phyloP scores from a whole-genome alignment of 1,140 invertebrate species.

The Hyles vespertilio region DNA sequence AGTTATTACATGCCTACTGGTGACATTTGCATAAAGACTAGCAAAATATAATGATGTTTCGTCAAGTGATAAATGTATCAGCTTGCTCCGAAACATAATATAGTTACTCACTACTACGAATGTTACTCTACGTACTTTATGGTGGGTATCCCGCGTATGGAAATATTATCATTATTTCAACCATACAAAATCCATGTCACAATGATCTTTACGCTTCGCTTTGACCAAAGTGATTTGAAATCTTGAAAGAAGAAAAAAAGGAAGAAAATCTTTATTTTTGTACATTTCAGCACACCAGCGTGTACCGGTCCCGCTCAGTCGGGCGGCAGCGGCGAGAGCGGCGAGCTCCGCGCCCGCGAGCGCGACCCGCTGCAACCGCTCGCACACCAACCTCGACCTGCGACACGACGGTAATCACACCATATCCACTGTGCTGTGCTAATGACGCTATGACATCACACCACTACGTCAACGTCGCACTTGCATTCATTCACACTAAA shows the following conservation, averaged over 20 bases:
- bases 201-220: too few relatives aligned
- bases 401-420: slow-evolving; percentile 49
- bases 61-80: not conserved
- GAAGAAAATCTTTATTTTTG: not conserved
- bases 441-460: too few relatives aligned
- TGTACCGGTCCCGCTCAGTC: slow-evolving; percentile 77
- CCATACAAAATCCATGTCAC: not conserved
- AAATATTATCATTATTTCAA: not conserved
- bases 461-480: not conserved
- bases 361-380: slow-evolving; percentile 69
- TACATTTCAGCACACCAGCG: slow-evolving; percentile 75
- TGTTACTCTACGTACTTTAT: not conserved
- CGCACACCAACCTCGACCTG: slow-evolving; percentile 67
- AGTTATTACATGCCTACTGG: too few relatives aligned
- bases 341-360: slow-evolving; percentile 43
- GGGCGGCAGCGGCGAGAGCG: slow-evolving; percentile 54
- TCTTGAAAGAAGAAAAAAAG: too few relatives aligned
- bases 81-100: not conserved
- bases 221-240: too few relatives aligned
- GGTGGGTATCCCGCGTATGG: not conserved
- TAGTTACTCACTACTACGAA: not conserved
- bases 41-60: not conserved
- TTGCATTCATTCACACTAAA: not conserved
- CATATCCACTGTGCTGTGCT: not conserved
- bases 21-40: too few relatives aligned